phyloP scores from a whole-genome alignment of 2,888 invertebrate species.

The Drosophila merina region DNA sequence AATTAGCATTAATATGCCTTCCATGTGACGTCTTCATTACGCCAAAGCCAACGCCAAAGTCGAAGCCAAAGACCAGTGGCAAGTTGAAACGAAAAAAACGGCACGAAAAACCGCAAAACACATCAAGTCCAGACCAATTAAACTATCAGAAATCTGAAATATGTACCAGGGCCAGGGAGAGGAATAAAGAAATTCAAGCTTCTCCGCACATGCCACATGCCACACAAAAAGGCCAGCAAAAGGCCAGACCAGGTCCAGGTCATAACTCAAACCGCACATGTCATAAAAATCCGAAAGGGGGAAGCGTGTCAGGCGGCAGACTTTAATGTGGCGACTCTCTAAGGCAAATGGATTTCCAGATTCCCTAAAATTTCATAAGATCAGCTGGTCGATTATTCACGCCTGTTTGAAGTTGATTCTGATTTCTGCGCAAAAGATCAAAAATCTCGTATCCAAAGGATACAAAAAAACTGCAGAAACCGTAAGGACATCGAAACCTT shows the following conservation, averaged over 20 bases:
- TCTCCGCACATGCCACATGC: slow-evolving; percentile 18
- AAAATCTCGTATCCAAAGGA: slow-evolving; percentile 10
- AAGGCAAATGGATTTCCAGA: slow-evolving; percentile 53
- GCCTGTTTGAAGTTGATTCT: slow-evolving; percentile 70
- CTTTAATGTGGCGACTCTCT: slow-evolving; percentile 68
- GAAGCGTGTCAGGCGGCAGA: slow-evolving; percentile 72
- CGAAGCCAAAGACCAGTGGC: slow-evolving; percentile 65
- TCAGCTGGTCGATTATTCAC: slow-evolving; percentile 64
- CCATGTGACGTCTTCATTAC: slow-evolving; percentile 68
- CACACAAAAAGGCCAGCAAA: neutral
- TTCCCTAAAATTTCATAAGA: slow-evolving; percentile 43
- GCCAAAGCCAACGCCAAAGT: slow-evolving; percentile 32
- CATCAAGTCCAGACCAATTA: slow-evolving; percentile 68
- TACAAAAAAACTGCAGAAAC: slow-evolving; percentile 7
- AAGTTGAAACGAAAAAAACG: slow-evolving; percentile 36
- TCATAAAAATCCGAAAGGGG: slow-evolving; percentile 51
- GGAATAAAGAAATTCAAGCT: slow-evolving; percentile 40
- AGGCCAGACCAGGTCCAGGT: slow-evolving; percentile 12
- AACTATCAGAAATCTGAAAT: slow-evolving; percentile 72
- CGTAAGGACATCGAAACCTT: slow-evolving; percentile 27
- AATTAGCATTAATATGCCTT: slow-evolving; percentile 60
- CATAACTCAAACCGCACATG: slow-evolving; percentile 59
- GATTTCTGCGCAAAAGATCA: slow-evolving; percentile 61
- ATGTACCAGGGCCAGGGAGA: slow-evolving; percentile 40
- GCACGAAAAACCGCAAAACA: slow-evolving; percentile 31